Percentiles rank a stretch among this genome's conserved stretches.
Conservation (phyloP, 2,797 vertebrate species). For the Urocyon cinereoargenteus region DNA sequence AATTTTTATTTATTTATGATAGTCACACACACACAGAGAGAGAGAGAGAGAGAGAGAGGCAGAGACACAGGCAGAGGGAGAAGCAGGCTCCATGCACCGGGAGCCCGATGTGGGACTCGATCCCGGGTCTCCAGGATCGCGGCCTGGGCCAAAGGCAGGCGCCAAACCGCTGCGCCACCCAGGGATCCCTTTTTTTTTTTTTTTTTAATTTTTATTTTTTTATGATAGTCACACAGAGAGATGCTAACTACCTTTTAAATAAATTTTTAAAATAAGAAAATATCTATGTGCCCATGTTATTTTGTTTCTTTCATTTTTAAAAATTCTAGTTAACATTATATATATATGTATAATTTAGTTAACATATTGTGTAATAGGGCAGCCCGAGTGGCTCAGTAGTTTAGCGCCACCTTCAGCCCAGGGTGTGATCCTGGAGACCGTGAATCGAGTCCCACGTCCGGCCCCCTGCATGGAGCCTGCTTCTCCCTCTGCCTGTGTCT, state of each 20-base stretch:
- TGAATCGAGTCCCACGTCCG: too few species aligned
- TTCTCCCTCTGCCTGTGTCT: too few species aligned
- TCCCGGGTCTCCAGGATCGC: not conserved
- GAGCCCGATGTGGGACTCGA: not conserved
- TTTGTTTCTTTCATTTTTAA: too few species aligned
- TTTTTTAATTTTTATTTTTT: too few species aligned
- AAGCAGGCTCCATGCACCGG: not conserved
- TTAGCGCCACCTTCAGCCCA: too few species aligned
- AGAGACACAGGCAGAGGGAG: not conserved
- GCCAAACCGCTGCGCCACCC: not conserved
- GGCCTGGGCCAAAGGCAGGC: not conserved
- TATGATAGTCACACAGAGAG: too few species aligned
- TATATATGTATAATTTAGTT: too few species aligned
- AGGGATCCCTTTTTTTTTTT: not conserved
- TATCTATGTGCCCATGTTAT: not conserved
- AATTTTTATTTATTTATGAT: not conserved
- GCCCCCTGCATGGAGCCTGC: too few species aligned
- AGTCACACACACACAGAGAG: not conserved
- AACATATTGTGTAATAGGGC: too few species aligned
- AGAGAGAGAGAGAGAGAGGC: not conserved
- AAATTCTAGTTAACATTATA: too few species aligned
- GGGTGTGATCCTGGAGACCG: too few species aligned
- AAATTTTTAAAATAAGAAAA: not conserved
- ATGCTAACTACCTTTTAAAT: not conserved
- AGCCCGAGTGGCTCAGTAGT: too few species aligned